Base-by-base conservation (phyloP, 2,113 vertebrate genomes). In the Paratilapia polleni region DNA sequence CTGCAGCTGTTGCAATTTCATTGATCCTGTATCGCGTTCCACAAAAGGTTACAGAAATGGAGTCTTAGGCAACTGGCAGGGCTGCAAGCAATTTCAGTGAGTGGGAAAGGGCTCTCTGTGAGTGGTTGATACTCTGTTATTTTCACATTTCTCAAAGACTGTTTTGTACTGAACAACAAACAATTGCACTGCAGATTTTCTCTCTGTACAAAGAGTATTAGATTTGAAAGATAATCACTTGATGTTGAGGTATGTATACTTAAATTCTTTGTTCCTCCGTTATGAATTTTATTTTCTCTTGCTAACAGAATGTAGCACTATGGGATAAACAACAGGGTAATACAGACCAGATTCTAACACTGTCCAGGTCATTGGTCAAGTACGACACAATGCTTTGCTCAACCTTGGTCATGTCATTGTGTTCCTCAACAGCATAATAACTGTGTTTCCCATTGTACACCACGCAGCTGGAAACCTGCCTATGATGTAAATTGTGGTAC, bases 21-120 rank as follows among this genome's bases (percentile, higher is more conserved):
- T 95, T 88, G 93, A 95, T 94, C 88, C 61, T 77, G 22, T 84
- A 54, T 64, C 36, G 62, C 81, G 85, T 91, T 92, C 85, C 86
- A 91, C 74, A 92, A 93, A 95, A 93, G 89, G 92, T 95, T 91
- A 88, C 66, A 87, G 82, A 85, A 82, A 89, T 91, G 66, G 70
- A 90, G 75, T 86, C 59, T 14, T 66, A 91, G 83, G 63, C 54
- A 26, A 68, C 78, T 54, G 43, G 26, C 8, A 12, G 62, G 57
- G 64, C 74, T 82, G 87, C 43, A 64, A 24, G 76, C 80, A 82
- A 87, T 92, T 91, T 87, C 58, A 80, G 34, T 36, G 54, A 86
- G 74, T 5, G 22, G 19, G n/a, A 82, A 26, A 80, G 12, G 15
- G 52, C 64, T 66, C 66, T 87, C 61, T 38, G 52, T 52, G 77